These are phyloP conservation scores for Urocitellus parryii DNA, from an alignment of 2,113 vertebrate species.

Conservation along the genomic window DNA sequence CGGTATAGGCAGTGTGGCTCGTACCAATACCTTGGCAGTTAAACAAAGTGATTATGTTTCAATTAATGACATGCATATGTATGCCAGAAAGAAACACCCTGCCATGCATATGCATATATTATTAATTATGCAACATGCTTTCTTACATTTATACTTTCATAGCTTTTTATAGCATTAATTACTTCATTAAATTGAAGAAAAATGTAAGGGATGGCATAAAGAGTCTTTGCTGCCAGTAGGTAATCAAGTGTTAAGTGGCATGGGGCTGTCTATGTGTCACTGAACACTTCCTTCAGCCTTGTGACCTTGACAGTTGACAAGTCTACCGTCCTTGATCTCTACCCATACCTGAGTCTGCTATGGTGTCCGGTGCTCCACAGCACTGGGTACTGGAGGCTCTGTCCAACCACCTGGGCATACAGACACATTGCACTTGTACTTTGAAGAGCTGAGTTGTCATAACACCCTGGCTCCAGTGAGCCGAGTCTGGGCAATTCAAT, in stretches of 20 bases:
- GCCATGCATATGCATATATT: constrained; percentile 76
- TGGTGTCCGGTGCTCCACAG: background rate
- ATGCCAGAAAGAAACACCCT: constrained; percentile 69
- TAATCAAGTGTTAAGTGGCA: constrained; percentile 66
- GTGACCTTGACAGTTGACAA: constrained; percentile 51
- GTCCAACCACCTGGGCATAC: background rate
- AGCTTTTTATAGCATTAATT: constrained; percentile 82
- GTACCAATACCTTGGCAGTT: background rate
- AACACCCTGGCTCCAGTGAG: background rate
- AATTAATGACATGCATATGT: constrained; percentile 69
- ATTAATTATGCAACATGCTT: constrained; percentile 78
- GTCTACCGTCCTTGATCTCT: background rate
- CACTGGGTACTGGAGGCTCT: background rate
- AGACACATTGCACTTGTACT: background rate
- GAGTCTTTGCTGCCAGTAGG: constrained; percentile 33
- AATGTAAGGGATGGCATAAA: constrained; percentile 62
- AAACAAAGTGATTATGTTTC: constrained; percentile 66
- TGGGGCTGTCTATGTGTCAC: constrained; percentile 40
- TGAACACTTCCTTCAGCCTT: background rate
- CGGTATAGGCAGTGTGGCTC: background rate
- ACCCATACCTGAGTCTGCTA: background rate
- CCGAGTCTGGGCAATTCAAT: background rate
- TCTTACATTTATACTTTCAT: constrained; percentile 78
- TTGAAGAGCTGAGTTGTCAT: background rate
- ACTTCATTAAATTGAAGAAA: constrained; percentile 74